A percentile compares a stretch with the other conserved stretches of the same genome.
Evolutionary conservation across 2,113 vertebrate genomes (phyloP).

Genomic region (Bubalus kerabau): DNA sequence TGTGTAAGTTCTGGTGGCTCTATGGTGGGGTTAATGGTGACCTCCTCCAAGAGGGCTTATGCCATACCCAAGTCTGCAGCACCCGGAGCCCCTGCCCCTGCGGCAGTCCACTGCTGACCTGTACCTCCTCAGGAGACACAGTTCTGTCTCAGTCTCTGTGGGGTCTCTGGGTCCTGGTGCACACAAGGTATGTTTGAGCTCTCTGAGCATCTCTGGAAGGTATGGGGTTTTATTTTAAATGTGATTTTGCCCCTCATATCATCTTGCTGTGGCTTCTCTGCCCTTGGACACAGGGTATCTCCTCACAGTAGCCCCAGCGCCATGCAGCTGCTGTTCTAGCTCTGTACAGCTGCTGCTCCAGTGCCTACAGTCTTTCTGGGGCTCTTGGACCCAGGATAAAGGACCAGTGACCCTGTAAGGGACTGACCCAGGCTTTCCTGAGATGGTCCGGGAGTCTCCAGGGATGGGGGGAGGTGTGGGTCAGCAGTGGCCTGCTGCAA

Average conservation of each 20-base stretch:
- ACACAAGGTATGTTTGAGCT: not conserved
- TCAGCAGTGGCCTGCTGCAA: not conserved
- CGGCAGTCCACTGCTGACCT: not conserved
- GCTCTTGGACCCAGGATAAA: not conserved
- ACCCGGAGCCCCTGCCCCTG: not conserved
- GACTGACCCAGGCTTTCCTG: not conserved
- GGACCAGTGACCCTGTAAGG: not conserved
- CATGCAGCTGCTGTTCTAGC: accelerated
- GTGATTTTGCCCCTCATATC: not conserved
- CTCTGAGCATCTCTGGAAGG: not conserved
- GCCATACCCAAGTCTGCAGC: not conserved
- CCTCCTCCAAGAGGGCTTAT: not conserved
- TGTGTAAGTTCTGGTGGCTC: not conserved
- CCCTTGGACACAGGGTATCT: not conserved
- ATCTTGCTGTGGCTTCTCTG: not conserved
- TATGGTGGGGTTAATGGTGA: not conserved
- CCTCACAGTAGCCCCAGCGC: not conserved
- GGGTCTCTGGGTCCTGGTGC: not conserved
- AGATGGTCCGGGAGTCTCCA: accelerated
- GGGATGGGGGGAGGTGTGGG: too few relatives aligned
- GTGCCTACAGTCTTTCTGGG: accelerated
- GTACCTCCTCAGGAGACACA: not conserved
- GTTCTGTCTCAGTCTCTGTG: not conserved
- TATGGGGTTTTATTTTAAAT: not conserved
- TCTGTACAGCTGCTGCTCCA: not conserved